Base-by-base conservation (phyloP, 2,888 invertebrate species). In the Heliconius aoede region DNA sequence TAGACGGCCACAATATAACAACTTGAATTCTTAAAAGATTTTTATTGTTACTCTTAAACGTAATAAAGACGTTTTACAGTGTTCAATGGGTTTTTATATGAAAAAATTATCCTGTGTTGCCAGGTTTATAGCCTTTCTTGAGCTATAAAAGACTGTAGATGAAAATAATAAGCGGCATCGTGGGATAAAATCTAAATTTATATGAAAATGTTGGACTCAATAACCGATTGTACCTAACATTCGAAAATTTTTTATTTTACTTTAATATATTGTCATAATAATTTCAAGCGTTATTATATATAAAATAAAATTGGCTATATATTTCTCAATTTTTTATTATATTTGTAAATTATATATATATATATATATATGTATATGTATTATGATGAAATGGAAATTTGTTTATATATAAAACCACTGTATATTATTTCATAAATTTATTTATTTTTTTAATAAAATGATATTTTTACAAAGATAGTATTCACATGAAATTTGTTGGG, bases 401-500 rank as follows among this genome's bases (percentile, higher is more conserved):
- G n/a, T n/a, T n/a, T n/a, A n/a, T n/a, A n/a, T n/a, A 15, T 26
- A 72, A 72, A 72, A 72, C 18, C 3, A 32, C 21, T 32, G 24
- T 32, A 24, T 4, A 72, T 32, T 60, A 60, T 60, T 24, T 72
- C 72, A 82, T 75, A 75, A 36, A 69, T 82, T 81, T 24, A 61
- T 83, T 81, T 80, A 83, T 91, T 90, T 79, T 76, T 91, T 90
- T 92, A 91, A 86, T 93, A 90, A 92, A 91, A 86, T 90, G 87
- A 88, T 90, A 89, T 88, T 86, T 89, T 90, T 93, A 93, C 91
- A 93, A 92, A 92, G 90, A 72, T 79, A 86, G 88, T 93, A 92
- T 89, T 90, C 92, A 93, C 93, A 92, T 91, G 89, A 89, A 92
- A 92, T 91, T 91, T 83, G 85, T 90, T 91, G 90, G 87, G 86